Conservation (phyloP, 1,140 invertebrate species). For the Polyergus mexicanus region DNA sequence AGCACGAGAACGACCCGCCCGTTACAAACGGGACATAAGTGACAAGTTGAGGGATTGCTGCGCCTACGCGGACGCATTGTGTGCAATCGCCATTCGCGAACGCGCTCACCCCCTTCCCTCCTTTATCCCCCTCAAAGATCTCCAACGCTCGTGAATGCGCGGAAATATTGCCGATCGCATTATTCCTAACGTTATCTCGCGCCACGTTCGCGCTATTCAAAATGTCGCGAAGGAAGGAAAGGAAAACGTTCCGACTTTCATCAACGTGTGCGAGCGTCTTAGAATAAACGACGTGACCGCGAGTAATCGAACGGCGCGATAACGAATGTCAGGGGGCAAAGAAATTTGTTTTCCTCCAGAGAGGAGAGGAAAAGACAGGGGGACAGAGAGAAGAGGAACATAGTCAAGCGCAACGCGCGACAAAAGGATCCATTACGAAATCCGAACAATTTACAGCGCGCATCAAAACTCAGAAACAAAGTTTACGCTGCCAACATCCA, state of each 20-base stretch:
- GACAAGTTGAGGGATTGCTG: constrained; percentile 85
- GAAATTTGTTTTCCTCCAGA: neutral
- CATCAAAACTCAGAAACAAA: constrained; percentile 57
- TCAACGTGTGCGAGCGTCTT: constrained; percentile 11
- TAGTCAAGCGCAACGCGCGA: constrained; percentile 6
- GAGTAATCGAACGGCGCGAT: neutral
- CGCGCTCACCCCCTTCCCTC: constrained; percentile 18
- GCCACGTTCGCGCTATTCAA: constrained; percentile 41
- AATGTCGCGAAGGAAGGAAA: constrained; percentile 15
- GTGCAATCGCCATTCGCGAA: constrained; percentile 73
- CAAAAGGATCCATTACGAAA: constrained; percentile 48
- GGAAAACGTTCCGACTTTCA: constrained; percentile 16
- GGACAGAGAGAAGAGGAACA: neutral
- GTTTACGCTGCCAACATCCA: constrained; percentile 31
- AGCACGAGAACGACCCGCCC: constrained; percentile 31
- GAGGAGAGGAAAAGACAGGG: neutral
- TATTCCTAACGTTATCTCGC: constrained; percentile 60
- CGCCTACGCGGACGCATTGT: constrained; percentile 76
- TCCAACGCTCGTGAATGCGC: constrained; percentile 55
- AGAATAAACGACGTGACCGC: constrained; percentile 11
- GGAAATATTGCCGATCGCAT: constrained; percentile 61
- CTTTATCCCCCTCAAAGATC: constrained; percentile 45
- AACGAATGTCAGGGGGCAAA: constrained; percentile 4
- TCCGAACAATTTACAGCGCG: constrained; percentile 42
- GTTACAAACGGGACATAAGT: constrained; percentile 79